These are phyloP conservation scores for Dendroctonus ponderosae DNA, from an alignment of 1,140 invertebrate genomes.

Conservation along the genomic window DNA sequence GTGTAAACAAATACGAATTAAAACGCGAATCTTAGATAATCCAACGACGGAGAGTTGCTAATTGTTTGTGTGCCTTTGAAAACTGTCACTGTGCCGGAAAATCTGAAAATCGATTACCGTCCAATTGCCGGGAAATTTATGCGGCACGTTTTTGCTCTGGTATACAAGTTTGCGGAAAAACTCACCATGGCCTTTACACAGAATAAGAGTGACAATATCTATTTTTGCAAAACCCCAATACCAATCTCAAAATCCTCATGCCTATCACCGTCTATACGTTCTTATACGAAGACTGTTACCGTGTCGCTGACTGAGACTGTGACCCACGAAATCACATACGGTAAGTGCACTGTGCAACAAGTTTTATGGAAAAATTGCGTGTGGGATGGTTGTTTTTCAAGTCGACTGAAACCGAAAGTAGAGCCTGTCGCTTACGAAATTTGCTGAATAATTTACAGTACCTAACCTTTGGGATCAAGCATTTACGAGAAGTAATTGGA, in stretches of 20 bases:
- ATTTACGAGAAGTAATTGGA: too few species aligned
- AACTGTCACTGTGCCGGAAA: background rate
- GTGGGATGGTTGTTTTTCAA: slow-evolving; percentile 18
- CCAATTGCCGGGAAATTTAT: background rate
- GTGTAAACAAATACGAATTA: slow-evolving; percentile 13
- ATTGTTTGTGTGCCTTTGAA: slow-evolving; percentile 1
- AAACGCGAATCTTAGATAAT: slow-evolving; percentile 9
- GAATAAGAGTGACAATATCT: slow-evolving; percentile 37
- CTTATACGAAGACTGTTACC: slow-evolving; percentile 49
- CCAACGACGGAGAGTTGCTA: background rate
- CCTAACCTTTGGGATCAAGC: too few species aligned
- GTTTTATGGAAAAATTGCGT: slow-evolving; percentile 14
- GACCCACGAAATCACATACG: slow-evolving; percentile 60
- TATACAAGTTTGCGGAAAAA: background rate
- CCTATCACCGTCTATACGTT: slow-evolving; percentile 47
- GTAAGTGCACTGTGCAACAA: slow-evolving; percentile 48
- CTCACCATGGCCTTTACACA: background rate
- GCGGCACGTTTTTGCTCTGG: background rate
- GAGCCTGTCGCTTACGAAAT: background rate
- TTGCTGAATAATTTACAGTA: too few species aligned
- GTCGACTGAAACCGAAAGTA: slow-evolving; percentile 11
- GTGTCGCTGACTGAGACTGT: slow-evolving; percentile 55
- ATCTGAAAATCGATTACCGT: slow-evolving; percentile 19
- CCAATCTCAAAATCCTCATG: slow-evolving; percentile 48
- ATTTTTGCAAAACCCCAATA: slow-evolving; percentile 49